Conservation (phyloP, 2,113 vertebrate genomes). For the Hyperoodon ampullatus region DNA sequence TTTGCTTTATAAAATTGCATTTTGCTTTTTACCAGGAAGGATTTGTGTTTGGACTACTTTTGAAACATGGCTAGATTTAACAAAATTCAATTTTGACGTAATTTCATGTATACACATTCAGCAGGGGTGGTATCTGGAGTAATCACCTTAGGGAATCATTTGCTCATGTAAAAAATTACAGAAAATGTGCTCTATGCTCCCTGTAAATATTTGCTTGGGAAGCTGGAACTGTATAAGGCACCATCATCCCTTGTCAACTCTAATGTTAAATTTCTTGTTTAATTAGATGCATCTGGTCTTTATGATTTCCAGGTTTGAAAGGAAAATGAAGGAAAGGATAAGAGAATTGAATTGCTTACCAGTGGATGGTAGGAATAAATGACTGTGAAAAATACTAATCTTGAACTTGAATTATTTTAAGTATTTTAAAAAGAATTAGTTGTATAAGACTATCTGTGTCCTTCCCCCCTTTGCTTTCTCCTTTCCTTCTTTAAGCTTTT, state of each 20-base stretch:
- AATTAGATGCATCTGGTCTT: slow-evolving; percentile 36
- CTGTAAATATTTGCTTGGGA: slow-evolving; percentile 5
- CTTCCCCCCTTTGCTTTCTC: neutral
- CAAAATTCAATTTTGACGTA: slow-evolving; percentile 45
- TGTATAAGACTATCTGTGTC: neutral
- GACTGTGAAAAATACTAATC: neutral
- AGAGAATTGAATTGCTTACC: neutral
- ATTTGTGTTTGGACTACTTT: slow-evolving; percentile 45
- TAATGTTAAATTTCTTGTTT: slow-evolving; percentile 35
- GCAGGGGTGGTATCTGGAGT: neutral
- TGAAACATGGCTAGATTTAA: slow-evolving; percentile 28
- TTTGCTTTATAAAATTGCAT: slow-evolving; percentile 50
- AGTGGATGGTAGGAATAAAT: neutral
- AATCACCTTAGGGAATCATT: neutral
- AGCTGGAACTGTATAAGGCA: neutral
- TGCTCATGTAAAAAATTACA: neutral
- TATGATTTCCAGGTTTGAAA: slow-evolving; percentile 31
- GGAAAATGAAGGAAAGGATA: slow-evolving; percentile 8
- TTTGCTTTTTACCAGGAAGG: slow-evolving; percentile 28
- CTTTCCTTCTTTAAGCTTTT: neutral
- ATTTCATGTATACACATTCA: slow-evolving; percentile 8
- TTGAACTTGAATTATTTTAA: slow-evolving; percentile 20
- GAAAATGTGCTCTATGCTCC: neutral
- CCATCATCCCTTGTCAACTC: neutral
- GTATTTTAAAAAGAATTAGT: neutral